These are phyloP conservation scores for Drosophila repletoides DNA, from an alignment of 1,140 invertebrate species.

Conservation along the genomic window DNA sequence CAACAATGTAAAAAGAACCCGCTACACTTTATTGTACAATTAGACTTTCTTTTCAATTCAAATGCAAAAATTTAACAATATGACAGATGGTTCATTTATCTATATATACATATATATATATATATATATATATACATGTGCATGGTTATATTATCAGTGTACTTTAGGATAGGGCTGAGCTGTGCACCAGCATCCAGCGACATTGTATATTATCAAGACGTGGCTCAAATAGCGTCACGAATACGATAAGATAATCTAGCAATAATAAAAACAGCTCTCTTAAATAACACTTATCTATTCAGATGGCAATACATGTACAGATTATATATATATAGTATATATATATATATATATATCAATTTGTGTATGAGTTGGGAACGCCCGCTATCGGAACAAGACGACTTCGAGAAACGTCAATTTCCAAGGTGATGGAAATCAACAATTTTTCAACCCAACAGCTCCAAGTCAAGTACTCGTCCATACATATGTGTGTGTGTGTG, in stretches of 20 bases:
- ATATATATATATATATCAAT: not conserved
- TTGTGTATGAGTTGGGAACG: not conserved
- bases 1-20: too few species aligned
- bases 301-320: not conserved
- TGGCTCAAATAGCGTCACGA: constrained; percentile 7
- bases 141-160: too few species aligned
- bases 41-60: too few species aligned
- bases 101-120: not conserved
- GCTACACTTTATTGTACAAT: too few species aligned
- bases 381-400: constrained; percentile 22
- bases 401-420: constrained; percentile 17
- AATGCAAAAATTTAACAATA: not conserved
- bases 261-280: constrained; percentile 26
- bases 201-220: constrained; percentile 39
- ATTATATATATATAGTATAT: not conserved
- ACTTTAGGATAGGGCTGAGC: too few species aligned
- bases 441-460: constrained; percentile 22
- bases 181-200: constrained; percentile 45
- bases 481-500: too few species aligned
- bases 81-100: not conserved
- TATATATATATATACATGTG: not conserved
- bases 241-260: constrained; percentile 41
- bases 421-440: constrained; percentile 33
- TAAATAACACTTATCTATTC: constrained; percentile 40
- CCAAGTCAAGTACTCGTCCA: constrained; percentile 20